Evolutionary conservation across 2,797 vertebrate genomes (phyloP).

Genomic region (Hafferia zeledoni): DNA sequence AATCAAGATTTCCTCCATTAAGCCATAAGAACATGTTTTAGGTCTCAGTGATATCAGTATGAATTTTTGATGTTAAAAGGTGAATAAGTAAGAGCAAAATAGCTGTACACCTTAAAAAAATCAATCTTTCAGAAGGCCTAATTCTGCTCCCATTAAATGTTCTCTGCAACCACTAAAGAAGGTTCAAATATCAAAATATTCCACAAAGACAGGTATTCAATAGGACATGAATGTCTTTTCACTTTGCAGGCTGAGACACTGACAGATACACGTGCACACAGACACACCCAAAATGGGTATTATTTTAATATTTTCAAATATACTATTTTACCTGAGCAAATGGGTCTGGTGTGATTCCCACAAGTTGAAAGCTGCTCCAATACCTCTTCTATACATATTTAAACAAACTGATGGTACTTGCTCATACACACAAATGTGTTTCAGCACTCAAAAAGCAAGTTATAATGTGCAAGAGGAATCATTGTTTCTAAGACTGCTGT

Average conservation of each 20-base stretch:
- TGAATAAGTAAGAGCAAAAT: constrained; percentile 13
- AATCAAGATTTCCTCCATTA: constrained; percentile 41
- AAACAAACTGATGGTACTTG: background rate
- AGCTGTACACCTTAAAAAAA: background rate
- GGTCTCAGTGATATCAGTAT: constrained; percentile 2
- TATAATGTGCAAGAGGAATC: background rate
- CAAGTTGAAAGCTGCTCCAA: background rate
- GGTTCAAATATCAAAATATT: background rate
- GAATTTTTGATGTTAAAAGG: constrained; percentile 40
- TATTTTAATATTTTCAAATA: background rate
- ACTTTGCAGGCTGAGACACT: background rate
- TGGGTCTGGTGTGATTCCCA: background rate
- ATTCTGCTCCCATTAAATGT: constrained; percentile 1
- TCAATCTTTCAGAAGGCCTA: constrained; percentile 19
- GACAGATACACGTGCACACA: background rate
- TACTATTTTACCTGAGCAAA: background rate
- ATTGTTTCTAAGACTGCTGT: background rate
- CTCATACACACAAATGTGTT: background rate
- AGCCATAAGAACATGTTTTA: constrained; percentile 19
- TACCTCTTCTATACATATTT: background rate
- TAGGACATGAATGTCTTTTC: background rate
- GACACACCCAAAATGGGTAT: background rate
- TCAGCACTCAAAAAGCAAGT: background rate
- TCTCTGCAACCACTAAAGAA: background rate
- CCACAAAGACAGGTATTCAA: background rate